Base-by-base conservation (phyloP, 2,113 vertebrate genomes). In the Eurypyga helias region DNA sequence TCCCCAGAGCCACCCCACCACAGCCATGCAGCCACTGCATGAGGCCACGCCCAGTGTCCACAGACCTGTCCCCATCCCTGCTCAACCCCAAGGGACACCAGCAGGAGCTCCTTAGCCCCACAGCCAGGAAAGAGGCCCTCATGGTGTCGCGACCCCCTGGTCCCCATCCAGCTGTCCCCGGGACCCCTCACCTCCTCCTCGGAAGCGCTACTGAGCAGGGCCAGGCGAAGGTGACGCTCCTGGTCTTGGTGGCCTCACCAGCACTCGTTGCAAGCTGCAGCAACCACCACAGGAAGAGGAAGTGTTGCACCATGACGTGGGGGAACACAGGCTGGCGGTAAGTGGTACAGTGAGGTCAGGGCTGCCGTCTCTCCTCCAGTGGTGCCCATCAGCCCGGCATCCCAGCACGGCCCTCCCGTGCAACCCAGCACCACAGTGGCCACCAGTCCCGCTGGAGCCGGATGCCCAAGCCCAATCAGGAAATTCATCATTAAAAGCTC, bases 1-100 rank as follows among this genome's bases (percentile, higher is more conserved):
- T 54, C 13, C 31, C 14, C 36, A 62, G 34, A 64, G 33, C 9
- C 43, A 18, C 49, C 3, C 0, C 0, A 0, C 17, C 2, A 2
- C 19, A 57, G 41, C 24, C 21, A 28, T 18, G 41, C 1, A 1
- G 64, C 23, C 4, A 12, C 65, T 57, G 60, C 25, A 17, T 2
- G 9, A 1, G 38, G 34, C n/a, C 26, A 17, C 4, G 3, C 13
- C 28, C 33, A 3, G 23, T 4, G 2, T 26, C 65, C 34, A 6
- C 23, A 48, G 29, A 34, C n/a, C 12, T 16, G 17, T 16, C 33
- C 31, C 48, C 5, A 2, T 13, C 28, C 51, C 29, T 2, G 0
- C 54, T 31, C 13, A 20, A 20, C 28, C 43, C 62, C 43, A 29
- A 8, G 65, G 9, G 29, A 34, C 24, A 54, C 36, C 3, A 1